Base-by-base conservation (phyloP, 2,888 invertebrate species). In the Lithophane leautieri region DNA sequence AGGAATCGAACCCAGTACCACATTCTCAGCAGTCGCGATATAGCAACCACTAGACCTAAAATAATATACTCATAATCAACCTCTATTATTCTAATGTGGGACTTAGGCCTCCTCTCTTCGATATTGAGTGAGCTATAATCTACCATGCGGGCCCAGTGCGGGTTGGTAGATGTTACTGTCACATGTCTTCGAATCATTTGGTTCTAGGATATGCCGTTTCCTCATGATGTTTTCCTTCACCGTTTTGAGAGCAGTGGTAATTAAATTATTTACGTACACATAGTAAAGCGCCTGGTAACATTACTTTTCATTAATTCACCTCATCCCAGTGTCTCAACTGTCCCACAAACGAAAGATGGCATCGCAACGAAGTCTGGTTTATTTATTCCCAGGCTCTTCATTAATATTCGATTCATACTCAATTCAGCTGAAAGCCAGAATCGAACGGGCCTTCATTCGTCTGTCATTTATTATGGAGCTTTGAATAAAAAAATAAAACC, bases 371-470 rank as follows among this genome's bases (percentile, higher is more conserved):
- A 50, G 8, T 40, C 34, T 50, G 22, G 12, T 52, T 76, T 73
- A 79, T 52, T 68, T 67, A 79, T 67, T 79, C 22, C 42, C n/a
- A n/a, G 50, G 14, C 34, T 34, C 42, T 28, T 67, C 61, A 78
- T 78, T 61, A 78, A 78, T 66, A 78, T 78, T 78, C 62, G 22
- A 78, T 78, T 70, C 16, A 50, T 56, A 42, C 54, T 52, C 42
- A 56, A 73, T 73, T 73, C 56, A 25, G 22, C 34, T 58, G 60
- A 78, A 78, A 78, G n/a, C 47, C 56, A 65, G 40, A 71, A 54
- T n/a, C 34, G 19, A 34, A 28, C 60, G 42, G 16, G 54, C n/a
- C 2, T n/a, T 34, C 63, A 71, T 76, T 56, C 56, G 16, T n/a
- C 9, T 42, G 73, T 40, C 42, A 78, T 78, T 50, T 72, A 72